Conservation (phyloP, 2,797 vertebrate species). For the Aratinga solstitialis region DNA sequence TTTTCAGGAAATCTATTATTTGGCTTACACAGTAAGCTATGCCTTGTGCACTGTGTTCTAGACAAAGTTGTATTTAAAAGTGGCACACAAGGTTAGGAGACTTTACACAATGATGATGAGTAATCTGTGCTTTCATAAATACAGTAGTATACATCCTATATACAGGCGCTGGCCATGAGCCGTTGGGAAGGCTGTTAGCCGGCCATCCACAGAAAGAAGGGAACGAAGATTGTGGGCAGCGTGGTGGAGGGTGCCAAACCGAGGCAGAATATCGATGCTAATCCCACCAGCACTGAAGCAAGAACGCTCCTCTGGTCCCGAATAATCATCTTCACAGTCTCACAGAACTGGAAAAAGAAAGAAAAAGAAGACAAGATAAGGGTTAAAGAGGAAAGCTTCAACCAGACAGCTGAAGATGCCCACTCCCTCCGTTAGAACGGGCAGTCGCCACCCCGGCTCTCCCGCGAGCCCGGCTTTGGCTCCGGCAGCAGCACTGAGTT, state of each 20-base stretch:
- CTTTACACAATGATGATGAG: not conserved
- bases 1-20: slow-evolving; percentile 63
- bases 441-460: not conserved
- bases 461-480: not conserved
- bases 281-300: slow-evolving; percentile 81
- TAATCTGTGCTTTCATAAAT: slow-evolving; percentile 69
- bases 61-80: slow-evolving; percentile 4
- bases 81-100: slow-evolving; percentile 52
- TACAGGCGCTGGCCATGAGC: not conserved
- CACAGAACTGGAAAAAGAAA: slow-evolving; percentile 84
- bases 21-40: slow-evolving; percentile 78
- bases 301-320: slow-evolving; percentile 88
- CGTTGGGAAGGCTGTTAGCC: slow-evolving; percentile 72
- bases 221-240: slow-evolving; percentile 82
- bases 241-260: slow-evolving; percentile 82
- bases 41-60: slow-evolving; percentile 18
- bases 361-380: not conserved
- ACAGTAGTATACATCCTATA: slow-evolving; percentile 60
- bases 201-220: slow-evolving; percentile 95
- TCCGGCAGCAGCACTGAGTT: not conserved
- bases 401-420: not conserved
- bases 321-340: slow-evolving; percentile 88
- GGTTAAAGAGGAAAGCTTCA: not conserved
- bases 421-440: no score
- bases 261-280: slow-evolving; percentile 78